Percentiles rank a stretch among this genome's conserved stretches.
Conservation (phyloP, 64 coral and sea anemone genomes). For the Actinia equina region DNA sequence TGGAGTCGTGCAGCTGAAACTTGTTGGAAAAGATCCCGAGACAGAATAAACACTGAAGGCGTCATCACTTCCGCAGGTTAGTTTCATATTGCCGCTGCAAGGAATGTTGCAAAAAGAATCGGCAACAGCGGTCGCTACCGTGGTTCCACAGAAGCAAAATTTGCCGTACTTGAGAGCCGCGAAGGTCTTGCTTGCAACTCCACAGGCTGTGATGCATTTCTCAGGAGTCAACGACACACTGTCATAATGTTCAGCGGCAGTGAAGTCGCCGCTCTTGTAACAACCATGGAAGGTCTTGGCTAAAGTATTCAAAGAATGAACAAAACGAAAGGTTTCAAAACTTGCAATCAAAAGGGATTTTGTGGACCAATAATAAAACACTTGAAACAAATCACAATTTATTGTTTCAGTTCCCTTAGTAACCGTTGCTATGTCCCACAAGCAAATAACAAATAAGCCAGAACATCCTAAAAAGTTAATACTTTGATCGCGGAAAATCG, state of each 20-base stretch:
- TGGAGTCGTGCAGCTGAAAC: slow-evolving; percentile 34
- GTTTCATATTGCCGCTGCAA: slow-evolving; percentile 58
- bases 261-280: slow-evolving; percentile 38
- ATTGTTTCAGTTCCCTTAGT: too few species aligned
- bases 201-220: slow-evolving; percentile 57
- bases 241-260: slow-evolving; percentile 43
- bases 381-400: too few species aligned
- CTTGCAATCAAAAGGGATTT: too few species aligned
- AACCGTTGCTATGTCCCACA: too few species aligned
- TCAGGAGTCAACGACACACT: slow-evolving; percentile 46
- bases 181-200: slow-evolving; percentile 31
- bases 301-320: not conserved
- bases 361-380: too few species aligned
- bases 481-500: too few species aligned
- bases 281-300: slow-evolving; percentile 63
- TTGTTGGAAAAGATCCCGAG: slow-evolving; percentile 26
- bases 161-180: slow-evolving; percentile 51
- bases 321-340: not conserved
- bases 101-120: slow-evolving; percentile 36
- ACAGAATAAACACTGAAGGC: slow-evolving; percentile 60
- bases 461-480: too few species aligned
- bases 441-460: too few species aligned
- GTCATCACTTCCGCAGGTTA: slow-evolving; percentile 53
- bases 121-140: not conserved
- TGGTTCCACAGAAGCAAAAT: slow-evolving; percentile 58